Conservation (phyloP, 1,140 invertebrate genomes). For the Conus betulinus region DNA sequence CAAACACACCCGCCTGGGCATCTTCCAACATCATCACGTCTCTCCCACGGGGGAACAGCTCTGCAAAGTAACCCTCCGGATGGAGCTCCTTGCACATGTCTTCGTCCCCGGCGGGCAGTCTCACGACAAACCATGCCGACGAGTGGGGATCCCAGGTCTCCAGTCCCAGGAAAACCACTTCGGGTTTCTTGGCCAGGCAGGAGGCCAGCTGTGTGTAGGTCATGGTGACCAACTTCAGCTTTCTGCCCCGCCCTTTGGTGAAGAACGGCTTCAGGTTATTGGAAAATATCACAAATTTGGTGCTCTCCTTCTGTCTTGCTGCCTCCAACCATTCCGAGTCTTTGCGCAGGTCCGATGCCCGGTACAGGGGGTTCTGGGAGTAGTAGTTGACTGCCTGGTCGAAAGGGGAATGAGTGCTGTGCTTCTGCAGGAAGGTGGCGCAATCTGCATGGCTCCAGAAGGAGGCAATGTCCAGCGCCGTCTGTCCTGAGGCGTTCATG, state of each 20-base stretch:
- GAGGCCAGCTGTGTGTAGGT: slow-evolving; percentile 57
- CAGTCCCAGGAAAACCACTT: slow-evolving; percentile 65
- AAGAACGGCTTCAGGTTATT: slow-evolving; percentile 58
- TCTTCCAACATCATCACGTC: slow-evolving; percentile 58
- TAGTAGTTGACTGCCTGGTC: slow-evolving; percentile 66
- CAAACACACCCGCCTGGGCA: slow-evolving; percentile 68
- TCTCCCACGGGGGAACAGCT: slow-evolving; percentile 51
- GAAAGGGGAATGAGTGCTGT: slow-evolving; percentile 51
- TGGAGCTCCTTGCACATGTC: slow-evolving; percentile 41
- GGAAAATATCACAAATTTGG: slow-evolving; percentile 67
- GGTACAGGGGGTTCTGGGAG: slow-evolving; percentile 63
- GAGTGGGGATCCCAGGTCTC: slow-evolving; percentile 53
- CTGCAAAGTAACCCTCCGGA: slow-evolving; percentile 52
- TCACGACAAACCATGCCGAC: slow-evolving; percentile 70
- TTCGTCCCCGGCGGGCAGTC: slow-evolving; percentile 51
- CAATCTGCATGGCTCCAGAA: slow-evolving; percentile 70
- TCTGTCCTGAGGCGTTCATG: slow-evolving; percentile 70
- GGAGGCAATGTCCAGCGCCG: slow-evolving; percentile 69
- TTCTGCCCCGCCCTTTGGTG: slow-evolving; percentile 17
- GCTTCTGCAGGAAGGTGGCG: slow-evolving; percentile 48
- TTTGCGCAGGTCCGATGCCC: slow-evolving; percentile 67
- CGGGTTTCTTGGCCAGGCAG: slow-evolving; percentile 49
- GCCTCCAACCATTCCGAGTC: slow-evolving; percentile 63
- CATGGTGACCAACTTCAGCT: slow-evolving; percentile 54
- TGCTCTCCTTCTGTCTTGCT: slow-evolving; percentile 53